Evolutionary conservation across 2,797 vertebrate genomes (phyloP).

Genomic region (Gymnocypris eckloni): DNA sequence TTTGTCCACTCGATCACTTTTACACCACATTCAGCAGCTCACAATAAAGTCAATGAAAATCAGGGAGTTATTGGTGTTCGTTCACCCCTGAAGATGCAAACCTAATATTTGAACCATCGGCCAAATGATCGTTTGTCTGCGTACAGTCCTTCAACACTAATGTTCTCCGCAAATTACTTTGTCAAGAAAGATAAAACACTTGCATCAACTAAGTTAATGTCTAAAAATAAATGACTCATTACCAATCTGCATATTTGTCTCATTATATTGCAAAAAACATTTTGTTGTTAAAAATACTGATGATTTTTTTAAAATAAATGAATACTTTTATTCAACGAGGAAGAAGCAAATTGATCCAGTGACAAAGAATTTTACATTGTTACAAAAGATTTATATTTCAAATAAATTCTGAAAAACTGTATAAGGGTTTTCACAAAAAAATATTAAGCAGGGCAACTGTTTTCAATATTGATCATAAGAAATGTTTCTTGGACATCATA

Average conservation of each 20-base stretch:
- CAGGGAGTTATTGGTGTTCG: background rate
- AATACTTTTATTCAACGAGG: background rate
- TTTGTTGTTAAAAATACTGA: background rate
- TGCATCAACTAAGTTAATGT: background rate
- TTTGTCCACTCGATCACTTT: background rate
- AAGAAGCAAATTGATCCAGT: background rate
- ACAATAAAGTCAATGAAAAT: background rate
- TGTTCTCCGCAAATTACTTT: background rate
- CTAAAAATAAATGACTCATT: background rate
- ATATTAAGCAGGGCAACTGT: background rate
- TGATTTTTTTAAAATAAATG: background rate
- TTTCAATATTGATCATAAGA: background rate
- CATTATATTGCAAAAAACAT: background rate
- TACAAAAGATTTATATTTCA: background rate
- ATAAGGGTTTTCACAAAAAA: background rate
- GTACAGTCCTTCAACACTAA: background rate
- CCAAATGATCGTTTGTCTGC: background rate
- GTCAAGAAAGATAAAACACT: slow-evolving; percentile 7
- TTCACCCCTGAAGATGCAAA: background rate
- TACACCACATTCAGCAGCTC: background rate
- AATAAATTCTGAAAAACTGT: background rate
- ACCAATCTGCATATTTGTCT: background rate
- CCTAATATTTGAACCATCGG: background rate
- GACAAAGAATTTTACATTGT: background rate
- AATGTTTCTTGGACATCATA: background rate